Conservation (phyloP, 2,888 invertebrate genomes). For the Clostera curtula region DNA sequence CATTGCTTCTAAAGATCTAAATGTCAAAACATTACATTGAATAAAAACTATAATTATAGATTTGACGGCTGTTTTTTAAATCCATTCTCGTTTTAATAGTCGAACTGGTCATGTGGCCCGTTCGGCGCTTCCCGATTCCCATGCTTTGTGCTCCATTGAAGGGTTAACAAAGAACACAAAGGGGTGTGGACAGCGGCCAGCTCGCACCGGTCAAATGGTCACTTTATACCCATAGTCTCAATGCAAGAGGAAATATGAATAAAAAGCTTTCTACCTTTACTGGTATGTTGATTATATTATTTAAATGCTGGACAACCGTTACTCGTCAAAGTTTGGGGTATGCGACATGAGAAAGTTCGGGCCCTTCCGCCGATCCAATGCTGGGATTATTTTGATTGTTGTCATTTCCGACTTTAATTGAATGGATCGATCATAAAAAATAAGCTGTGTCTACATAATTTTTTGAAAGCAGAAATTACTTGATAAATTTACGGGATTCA, state of each 20-base stretch:
- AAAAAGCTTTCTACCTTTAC: slow-evolving; percentile 54
- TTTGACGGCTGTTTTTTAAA: slow-evolving; percentile 12
- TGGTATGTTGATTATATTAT: slow-evolving; percentile 62
- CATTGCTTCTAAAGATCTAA: too few relatives aligned
- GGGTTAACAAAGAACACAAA: slow-evolving; percentile 63
- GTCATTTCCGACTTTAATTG: too few relatives aligned
- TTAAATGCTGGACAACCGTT: slow-evolving; percentile 65
- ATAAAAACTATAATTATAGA: too few relatives aligned
- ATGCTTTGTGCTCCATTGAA: slow-evolving; percentile 55
- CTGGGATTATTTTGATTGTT: too few relatives aligned
- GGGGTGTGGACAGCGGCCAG: slow-evolving; percentile 66
- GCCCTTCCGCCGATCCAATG: slow-evolving; percentile 15
- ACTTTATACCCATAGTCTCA: slow-evolving; percentile 60
- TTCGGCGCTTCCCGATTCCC: slow-evolving; percentile 66
- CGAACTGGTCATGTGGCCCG: slow-evolving; percentile 32
- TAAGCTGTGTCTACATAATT: too few relatives aligned
- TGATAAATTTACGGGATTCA: too few relatives aligned
- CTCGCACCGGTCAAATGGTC: slow-evolving; percentile 69
- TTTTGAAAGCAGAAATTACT: too few relatives aligned
- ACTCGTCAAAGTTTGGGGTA: slow-evolving; percentile 55
- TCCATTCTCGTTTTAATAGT: slow-evolving; percentile 49
- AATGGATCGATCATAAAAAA: too few relatives aligned
- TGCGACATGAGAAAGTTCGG: slow-evolving; percentile 62
- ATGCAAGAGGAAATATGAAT: slow-evolving; percentile 67
- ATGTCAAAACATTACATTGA: too few relatives aligned